Evolutionary conservation across 2,888 invertebrate genomes (phyloP).

Genomic region (Lycaena phlaeas): DNA sequence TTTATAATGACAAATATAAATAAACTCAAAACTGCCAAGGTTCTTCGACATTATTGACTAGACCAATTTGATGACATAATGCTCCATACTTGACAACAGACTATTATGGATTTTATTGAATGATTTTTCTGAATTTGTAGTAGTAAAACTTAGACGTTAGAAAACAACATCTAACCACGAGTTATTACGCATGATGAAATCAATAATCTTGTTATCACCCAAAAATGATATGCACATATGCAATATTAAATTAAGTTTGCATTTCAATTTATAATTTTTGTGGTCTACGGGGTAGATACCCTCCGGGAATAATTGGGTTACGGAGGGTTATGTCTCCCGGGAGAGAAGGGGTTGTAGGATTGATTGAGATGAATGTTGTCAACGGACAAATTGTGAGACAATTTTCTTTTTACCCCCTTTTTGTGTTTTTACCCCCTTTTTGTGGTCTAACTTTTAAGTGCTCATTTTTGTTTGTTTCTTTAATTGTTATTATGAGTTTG

Average conservation of each 20-base stretch:
- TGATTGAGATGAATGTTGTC: constrained; percentile 72
- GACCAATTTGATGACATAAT: too few species aligned
- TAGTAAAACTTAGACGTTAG: too few species aligned
- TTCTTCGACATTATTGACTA: too few species aligned
- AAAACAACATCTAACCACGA: too few species aligned
- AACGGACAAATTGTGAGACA: constrained; percentile 53
- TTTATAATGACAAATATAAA: too few species aligned
- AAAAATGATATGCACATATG: constrained; percentile 14
- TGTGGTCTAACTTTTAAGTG: constrained; percentile 41
- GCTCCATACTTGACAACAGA: too few species aligned
- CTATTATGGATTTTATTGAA: too few species aligned
- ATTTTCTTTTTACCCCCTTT: constrained; percentile 37
- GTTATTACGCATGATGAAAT: too few species aligned
- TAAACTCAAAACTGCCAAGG: too few species aligned
- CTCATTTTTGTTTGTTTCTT: constrained; percentile 18
- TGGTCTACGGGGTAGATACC: constrained; percentile 39
- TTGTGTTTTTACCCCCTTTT: constrained; percentile 28
- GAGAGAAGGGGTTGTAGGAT: constrained; percentile 62
- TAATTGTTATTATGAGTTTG: constrained; percentile 13
- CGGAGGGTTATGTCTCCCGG: constrained; percentile 46
- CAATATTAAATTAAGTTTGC: constrained; percentile 43
- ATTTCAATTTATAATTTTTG: constrained; percentile 65
- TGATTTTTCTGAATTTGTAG: too few species aligned
- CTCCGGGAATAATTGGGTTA: constrained; percentile 65
- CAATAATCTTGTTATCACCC: too few species aligned